phyloP scores from a whole-genome alignment of 2,113 vertebrate species.

The Charadrius vociferus region DNA sequence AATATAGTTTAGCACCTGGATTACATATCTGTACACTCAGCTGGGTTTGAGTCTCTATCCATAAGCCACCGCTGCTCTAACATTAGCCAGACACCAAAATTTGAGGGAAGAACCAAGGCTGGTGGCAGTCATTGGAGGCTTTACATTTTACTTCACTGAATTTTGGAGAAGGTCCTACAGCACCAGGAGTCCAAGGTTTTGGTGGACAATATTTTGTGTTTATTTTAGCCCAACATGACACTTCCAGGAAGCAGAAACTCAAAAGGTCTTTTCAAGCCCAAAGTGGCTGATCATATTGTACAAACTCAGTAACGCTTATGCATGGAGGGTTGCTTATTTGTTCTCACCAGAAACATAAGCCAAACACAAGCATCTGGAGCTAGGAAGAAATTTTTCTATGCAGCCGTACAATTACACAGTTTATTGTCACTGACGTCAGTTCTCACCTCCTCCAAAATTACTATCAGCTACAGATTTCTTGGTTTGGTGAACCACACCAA shows the following conservation, averaged over 20 bases:
- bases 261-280: not conserved
- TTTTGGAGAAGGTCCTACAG: not conserved
- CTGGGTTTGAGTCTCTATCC: not conserved
- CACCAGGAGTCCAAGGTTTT: not conserved
- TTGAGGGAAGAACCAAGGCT: not conserved
- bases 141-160: not conserved
- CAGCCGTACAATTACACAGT: not conserved
- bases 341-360: not conserved
- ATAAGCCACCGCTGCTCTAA: not conserved
- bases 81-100: accelerated
- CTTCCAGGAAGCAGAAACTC: not conserved
- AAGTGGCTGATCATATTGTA: not conserved
- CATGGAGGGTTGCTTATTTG: not conserved
- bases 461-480: not conserved
- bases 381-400: not conserved
- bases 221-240: not conserved
- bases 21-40: not conserved
- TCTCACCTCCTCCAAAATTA: not conserved
- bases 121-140: not conserved
- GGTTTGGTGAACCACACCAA: not conserved
- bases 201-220: not conserved
- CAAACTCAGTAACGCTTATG: accelerated
- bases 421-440: not conserved
- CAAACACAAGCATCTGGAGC: not conserved
- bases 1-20: not conserved